These are phyloP conservation scores for Eurypyga helias DNA, from an alignment of 2,113 vertebrate genomes.

Conservation along the genomic window DNA sequence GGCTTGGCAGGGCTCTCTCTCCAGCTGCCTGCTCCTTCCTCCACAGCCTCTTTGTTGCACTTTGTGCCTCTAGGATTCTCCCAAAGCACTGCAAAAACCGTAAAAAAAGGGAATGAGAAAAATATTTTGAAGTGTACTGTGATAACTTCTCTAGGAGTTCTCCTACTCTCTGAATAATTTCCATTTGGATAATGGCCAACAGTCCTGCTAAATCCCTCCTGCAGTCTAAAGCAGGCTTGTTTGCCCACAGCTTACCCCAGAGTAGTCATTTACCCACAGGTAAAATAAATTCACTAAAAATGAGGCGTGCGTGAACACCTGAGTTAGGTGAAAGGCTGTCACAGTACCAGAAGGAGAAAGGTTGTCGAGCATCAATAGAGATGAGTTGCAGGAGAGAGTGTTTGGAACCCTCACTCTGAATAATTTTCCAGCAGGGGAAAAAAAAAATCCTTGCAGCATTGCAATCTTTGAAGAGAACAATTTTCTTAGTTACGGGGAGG, in stretches of 20 bases:
- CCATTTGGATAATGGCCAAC: not conserved
- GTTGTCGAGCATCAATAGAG: not conserved
- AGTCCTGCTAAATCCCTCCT: not conserved
- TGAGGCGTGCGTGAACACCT: not conserved
- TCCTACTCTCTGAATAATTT: not conserved
- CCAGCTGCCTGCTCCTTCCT: not conserved
- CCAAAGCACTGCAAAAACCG: not conserved
- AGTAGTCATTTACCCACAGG: not conserved
- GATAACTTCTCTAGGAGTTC: not conserved
- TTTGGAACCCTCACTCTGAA: not conserved
- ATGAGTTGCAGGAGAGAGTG: not conserved
- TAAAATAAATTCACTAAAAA: not conserved
- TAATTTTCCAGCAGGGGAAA: not conserved
- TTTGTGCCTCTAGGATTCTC: not conserved
- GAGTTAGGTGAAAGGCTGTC: not conserved
- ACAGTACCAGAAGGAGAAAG: not conserved
- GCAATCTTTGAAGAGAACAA: not conserved
- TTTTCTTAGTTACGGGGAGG: not conserved
- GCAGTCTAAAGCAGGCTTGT: not conserved
- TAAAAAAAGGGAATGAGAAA: accelerated
- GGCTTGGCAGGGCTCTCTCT: not conserved
- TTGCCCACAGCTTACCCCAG: not conserved
- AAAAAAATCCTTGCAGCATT: not conserved
- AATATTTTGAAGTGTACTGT: not conserved
- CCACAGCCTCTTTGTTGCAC: not conserved